Evolutionary conservation across 2,888 invertebrate species (phyloP).

Genomic region (Matsumyia berberina): DNA sequence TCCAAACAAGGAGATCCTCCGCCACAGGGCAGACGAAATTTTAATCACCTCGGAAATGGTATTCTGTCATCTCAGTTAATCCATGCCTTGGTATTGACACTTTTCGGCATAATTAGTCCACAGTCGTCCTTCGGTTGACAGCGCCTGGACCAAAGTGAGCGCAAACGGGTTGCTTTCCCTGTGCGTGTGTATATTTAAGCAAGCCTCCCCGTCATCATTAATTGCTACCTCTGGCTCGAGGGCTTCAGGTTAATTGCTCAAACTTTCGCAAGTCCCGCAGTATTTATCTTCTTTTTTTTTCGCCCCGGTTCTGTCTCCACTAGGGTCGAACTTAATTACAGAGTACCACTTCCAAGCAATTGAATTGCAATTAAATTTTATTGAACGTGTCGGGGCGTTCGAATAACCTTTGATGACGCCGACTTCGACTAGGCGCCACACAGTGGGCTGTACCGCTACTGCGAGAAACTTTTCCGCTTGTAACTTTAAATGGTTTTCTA

Average conservation of each 20-base stretch:
- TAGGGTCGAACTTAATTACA: constrained; percentile 62
- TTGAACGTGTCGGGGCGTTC: constrained; percentile 46
- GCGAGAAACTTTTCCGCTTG: constrained; percentile 6
- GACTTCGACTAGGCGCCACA: neutral
- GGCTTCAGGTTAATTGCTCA: constrained; percentile 59
- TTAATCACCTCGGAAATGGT: constrained; percentile 45
- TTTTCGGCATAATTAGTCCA: constrained; percentile 47
- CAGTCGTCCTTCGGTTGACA: constrained; percentile 25
- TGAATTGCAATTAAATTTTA: constrained; percentile 73
- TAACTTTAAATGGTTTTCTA: constrained; percentile 19
- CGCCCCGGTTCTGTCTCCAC: neutral
- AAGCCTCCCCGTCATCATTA: constrained; percentile 36
- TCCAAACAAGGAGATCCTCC: neutral
- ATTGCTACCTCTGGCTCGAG: constrained; percentile 33
- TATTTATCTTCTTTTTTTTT: constrained; percentile 23
- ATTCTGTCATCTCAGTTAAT: constrained; percentile 48
- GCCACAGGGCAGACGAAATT: constrained; percentile 9
- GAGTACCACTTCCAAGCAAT: constrained; percentile 65
- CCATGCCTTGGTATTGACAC: constrained; percentile 45
- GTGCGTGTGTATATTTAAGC: constrained; percentile 15
- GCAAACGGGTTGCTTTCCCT: neutral
- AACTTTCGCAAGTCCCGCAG: constrained; percentile 53
- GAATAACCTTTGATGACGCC: constrained; percentile 28
- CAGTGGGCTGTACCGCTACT: neutral
- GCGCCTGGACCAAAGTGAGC: neutral